Conservation (phyloP, 2,113 vertebrate species). For the Ginglymostoma cirratum region DNA sequence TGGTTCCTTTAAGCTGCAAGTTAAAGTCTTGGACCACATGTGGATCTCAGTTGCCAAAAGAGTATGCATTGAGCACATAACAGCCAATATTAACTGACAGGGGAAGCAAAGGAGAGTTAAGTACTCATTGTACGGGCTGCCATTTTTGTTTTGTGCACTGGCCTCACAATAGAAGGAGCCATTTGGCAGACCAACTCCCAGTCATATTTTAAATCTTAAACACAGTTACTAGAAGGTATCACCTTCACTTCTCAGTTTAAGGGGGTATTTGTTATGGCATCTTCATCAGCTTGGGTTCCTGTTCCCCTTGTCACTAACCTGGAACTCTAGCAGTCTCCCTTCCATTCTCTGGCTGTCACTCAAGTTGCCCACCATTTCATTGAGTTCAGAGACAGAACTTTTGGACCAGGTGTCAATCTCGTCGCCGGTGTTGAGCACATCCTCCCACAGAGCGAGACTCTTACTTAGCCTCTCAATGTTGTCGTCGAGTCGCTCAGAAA, state of each 20-base stretch:
- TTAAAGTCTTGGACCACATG: too few species aligned
- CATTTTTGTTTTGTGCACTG: background rate
- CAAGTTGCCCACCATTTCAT: constrained; percentile 62
- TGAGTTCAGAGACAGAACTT: constrained; percentile 64
- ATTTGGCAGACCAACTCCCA: background rate
- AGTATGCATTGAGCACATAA: background rate
- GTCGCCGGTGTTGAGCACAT: constrained; percentile 67
- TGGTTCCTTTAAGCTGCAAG: too few species aligned
- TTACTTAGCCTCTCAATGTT: constrained; percentile 65
- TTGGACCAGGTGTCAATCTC: constrained; percentile 76
- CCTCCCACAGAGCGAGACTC: constrained; percentile 74
- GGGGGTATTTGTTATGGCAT: too few species aligned
- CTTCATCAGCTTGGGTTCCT: too few species aligned
- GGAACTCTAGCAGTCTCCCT: constrained; percentile 65
- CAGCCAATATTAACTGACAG: background rate
- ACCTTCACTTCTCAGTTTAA: background rate
- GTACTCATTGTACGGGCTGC: background rate
- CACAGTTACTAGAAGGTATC: background rate
- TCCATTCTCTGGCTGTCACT: constrained; percentile 62
- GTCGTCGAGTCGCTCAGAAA: constrained; percentile 79
- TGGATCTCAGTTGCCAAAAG: background rate
- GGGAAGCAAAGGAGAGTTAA: background rate
- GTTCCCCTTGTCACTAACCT: constrained; percentile 57
- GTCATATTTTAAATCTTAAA: background rate
- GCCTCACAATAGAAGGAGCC: background rate